Base-by-base conservation (phyloP, 2,113 vertebrate genomes). In the Thermophis baileyi region DNA sequence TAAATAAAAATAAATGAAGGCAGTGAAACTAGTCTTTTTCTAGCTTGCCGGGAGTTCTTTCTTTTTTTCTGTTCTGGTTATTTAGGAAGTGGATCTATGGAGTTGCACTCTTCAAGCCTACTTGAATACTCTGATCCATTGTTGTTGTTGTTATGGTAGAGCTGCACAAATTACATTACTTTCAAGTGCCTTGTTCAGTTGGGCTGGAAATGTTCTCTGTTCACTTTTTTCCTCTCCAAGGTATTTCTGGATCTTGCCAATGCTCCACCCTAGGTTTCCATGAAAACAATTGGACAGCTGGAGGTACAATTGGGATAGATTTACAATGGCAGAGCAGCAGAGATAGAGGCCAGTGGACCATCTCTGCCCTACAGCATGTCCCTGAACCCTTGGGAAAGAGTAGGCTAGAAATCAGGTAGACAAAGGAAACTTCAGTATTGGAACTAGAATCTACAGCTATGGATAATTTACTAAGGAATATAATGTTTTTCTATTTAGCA, bases 401-500 rank as follows among this genome's bases (percentile, higher is more conserved):
- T 57, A 57, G 51, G 49, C 27, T 89, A 85, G 49, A 89, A 93
- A 85, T 86, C 30, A 89, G 55, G 57, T n/a, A 88, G 11, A 8
- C 6, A 85, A 85, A 54, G 35, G 27, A 89, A 85, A 27, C 53
- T 50, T 20, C 69, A 92, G 2, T 18, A 54, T 89, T 47, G 69
- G 88, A 53, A 89, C 24, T 47, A 12, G 35, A 50, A 92, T 55
- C 51, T 53, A 89, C 85, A 55, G 50, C 27, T 89, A 74, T 89
- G 51, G 44, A 35, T 54, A 54, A 85, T 86, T 85, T 50, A 85
- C 9, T 81, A 81, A 81, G 25, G 51, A 69, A 91, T 93, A 49
- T 94, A 53, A 30, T 12, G 20, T 49, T 94, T 91, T 87, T 54
- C 89, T 94, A 87, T 57, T 18, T 90, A 90, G 89, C 7, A 53